Evolutionary conservation across 2,113 vertebrate genomes (phyloP), one percentile per base, ranked within the genome.

Genomic region (Nothobranchius furzeri): DNA sequence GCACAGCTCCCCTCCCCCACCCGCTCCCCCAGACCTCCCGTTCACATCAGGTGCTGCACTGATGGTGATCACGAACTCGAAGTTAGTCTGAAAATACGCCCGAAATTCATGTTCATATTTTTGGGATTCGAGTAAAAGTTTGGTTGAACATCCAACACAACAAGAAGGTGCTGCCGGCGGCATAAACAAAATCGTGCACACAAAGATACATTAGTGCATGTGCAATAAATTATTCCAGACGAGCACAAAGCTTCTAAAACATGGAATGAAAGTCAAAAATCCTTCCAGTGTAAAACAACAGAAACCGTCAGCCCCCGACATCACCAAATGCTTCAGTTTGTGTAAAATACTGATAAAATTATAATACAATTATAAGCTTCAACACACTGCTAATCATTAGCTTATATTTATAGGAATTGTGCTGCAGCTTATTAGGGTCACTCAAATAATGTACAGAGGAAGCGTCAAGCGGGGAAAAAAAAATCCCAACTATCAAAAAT

Each of bases 241-340:
- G 94, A 93, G 94, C 93, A 93, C 89, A 91, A 89, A 93, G 92
- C 90, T 67, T 59, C 73, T 30, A 48, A 69, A 35, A 72, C 43
- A 60, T 66, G n/a, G 64, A 81, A 14, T 47, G n/a, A n/a, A n/a
- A 7, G n/a, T 95, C 15, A 65, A 91, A 93, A 91, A 93, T 94
- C 93, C 95, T 94, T 93, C 91, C 93, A 93, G 76, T 60, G 62
- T 72, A 71, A 93, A 88, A 85, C 70, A 40, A 40, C 37, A 40
- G 89, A 61, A 7, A 80, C 48, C 17, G 20, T 50, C 43, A 45
- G n/a, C 9, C 43, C 43, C 43, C 43, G 20, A 45, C 43, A 37
- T 13, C 24, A 43, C 48, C 17, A 42, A 40, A 45, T 45, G 12
- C 43, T 45, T 45, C 43, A 40, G 37, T 6, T 40, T 40, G 37